Percentiles rank a stretch among this genome's conserved stretches.
Conservation (phyloP, 2,113 vertebrate species). For the Pipa parva region DNA sequence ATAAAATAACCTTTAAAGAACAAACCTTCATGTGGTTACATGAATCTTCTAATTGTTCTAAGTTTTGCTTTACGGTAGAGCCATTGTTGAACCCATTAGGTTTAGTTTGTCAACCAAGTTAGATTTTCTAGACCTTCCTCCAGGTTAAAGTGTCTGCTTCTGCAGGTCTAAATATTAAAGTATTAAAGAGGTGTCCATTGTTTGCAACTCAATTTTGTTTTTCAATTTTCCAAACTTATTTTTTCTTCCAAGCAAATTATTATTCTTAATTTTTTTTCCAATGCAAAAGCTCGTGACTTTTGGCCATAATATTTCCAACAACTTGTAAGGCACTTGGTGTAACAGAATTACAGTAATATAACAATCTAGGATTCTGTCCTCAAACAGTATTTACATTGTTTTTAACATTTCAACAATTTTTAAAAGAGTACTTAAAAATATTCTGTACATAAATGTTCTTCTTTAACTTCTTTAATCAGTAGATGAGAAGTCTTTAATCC, state of each 20-base stretch:
- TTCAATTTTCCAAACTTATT: background rate
- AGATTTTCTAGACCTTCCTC: no score
- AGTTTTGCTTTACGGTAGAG: no score
- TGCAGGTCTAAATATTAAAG: no score
- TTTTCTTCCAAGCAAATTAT: background rate
- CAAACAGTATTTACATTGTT: constrained; percentile 32
- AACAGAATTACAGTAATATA: background rate
- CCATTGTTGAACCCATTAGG: no score
- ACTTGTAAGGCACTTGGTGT: background rate
- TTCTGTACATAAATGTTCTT: constrained; percentile 21
- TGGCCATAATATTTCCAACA: background rate
- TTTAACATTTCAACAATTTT: constrained; percentile 10
- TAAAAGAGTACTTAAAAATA: constrained; percentile 12
- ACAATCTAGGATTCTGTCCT: background rate
- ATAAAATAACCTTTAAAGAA: no score
- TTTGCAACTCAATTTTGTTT: no score
- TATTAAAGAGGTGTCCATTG: no score
- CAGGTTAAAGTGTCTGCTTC: no score
- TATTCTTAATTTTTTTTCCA: background rate
- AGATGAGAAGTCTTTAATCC: background rate
- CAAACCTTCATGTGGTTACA: no score
- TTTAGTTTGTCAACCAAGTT: no score
- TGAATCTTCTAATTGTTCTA: no score
- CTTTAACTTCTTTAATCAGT: constrained; percentile 36
- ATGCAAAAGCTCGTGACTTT: no score